Percentiles rank a stretch among this genome's conserved stretches.
phyloP scores from a whole-genome alignment of 2,797 vertebrate genomes.

The Gobio occitaniae region DNA sequence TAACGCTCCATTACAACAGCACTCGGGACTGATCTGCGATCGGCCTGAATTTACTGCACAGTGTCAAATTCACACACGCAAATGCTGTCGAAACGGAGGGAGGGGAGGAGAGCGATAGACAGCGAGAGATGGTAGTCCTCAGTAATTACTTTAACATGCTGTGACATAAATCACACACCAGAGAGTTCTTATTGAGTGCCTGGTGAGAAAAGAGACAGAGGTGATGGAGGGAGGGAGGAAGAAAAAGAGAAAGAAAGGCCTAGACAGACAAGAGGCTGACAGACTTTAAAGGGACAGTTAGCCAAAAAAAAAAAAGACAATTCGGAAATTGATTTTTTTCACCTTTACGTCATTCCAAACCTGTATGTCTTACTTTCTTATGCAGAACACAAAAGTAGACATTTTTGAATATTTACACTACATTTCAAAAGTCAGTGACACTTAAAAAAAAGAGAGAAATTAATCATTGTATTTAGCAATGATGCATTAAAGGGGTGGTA shows the following conservation, averaged over 20 bases:
- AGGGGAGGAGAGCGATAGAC: neutral
- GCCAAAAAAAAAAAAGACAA: neutral
- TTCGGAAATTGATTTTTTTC: neutral
- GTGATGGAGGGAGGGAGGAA: conserved; percentile 10
- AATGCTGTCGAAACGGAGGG: neutral
- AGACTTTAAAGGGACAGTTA: neutral
- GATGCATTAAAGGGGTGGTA: too few relatives aligned
- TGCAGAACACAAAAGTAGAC: neutral
- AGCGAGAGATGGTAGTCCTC: conserved; percentile 40
- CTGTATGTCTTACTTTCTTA: neutral
- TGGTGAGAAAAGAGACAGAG: conserved; percentile 37
- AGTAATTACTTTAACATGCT: conserved; percentile 53
- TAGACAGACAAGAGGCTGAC: neutral
- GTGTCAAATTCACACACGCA: conserved; percentile 63
- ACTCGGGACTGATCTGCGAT: conserved; percentile 35
- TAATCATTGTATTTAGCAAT: neutral
- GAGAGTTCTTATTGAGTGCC: conserved; percentile 37
- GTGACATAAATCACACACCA: conserved; percentile 50
- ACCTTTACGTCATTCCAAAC: neutral
- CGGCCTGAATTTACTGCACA: conserved; percentile 47
- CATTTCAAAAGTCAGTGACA: neutral
- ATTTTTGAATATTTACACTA: neutral
- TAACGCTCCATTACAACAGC: conserved; percentile 28
- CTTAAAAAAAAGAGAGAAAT: neutral
- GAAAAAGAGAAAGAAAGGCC: neutral